Evolutionary conservation across 2,113 vertebrate genomes (phyloP), one percentile per base, ranked within the genome.

Genomic region (Carettochelys insculpta): DNA sequence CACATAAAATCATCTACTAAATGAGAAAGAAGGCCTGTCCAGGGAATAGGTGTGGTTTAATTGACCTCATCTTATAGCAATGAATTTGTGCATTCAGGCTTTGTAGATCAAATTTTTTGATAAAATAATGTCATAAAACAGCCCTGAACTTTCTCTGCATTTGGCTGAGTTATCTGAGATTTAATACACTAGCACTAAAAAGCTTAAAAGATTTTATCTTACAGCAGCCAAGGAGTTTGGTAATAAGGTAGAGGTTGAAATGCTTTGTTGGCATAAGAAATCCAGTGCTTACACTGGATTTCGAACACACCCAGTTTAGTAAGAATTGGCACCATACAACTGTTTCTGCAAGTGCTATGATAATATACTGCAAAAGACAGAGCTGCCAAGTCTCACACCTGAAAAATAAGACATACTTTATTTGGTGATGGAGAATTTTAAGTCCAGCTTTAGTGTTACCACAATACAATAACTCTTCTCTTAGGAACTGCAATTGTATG

Each of bases 211-310:
- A 84, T 95, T 96, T 90, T 96, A 94, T 97, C 89, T 88, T 31
- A 0, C 29, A 78, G 90, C 29, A 58, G 97, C 97, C 96, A 98
- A 94, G 76, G 95, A 97, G 93, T 92, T 93, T 94, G 81, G 95
- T 96, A 97, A 97, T 97, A 97, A 97, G 97, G 97, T 98, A 97
- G 96, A 92, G 95, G 95, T 91, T 97, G 95, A 97, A 97, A 91
- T 94, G 90, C 53, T 24, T 85, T 97, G 90, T 89, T 98, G 97
- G 95, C 95, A 80, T 96, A 92, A 95, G 96, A 96, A 97, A 95
- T 83, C 65, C 80, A 90, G 88, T 50, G 86, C 92, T 97, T 92
- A 75, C 31, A 1, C 89, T 83, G 96, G 95, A 96, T 96, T 97
- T 97, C 86, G 91, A 92, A 95, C 96, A 97, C 96, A 93, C 93